Percentiles rank a stretch among this genome's conserved stretches.
These are phyloP conservation scores for Urocynchramus pylzowi DNA, from an alignment of 2,113 vertebrate species.

Conservation along the genomic window DNA sequence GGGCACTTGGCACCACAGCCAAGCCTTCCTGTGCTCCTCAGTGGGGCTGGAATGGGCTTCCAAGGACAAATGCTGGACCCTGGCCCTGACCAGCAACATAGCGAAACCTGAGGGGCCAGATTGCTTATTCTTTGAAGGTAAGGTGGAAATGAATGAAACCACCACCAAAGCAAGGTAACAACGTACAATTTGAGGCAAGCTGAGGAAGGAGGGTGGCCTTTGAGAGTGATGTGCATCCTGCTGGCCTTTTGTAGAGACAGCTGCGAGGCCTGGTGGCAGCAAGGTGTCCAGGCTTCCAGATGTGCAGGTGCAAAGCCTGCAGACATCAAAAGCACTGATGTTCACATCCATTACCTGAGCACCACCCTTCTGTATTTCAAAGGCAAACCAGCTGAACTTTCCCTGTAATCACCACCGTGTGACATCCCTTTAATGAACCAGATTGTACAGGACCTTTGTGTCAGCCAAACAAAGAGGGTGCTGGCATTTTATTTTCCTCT, in stretches of 20 bases:
- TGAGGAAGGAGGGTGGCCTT: conserved; percentile 13
- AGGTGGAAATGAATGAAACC: neutral
- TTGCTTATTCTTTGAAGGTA: conserved; percentile 38
- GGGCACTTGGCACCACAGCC: neutral
- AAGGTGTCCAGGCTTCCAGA: conserved; percentile 63
- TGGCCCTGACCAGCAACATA: neutral
- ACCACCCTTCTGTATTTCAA: conserved; percentile 68
- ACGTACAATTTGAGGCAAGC: neutral
- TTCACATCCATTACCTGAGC: conserved; percentile 49
- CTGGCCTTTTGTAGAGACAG: conserved; percentile 63
- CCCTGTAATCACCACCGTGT: conserved; percentile 72
- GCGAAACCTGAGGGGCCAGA: neutral
- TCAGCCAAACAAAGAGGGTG: neutral
- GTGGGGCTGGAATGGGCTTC: neutral
- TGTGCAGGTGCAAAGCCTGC: conserved; percentile 56
- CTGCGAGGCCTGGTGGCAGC: conserved; percentile 43
- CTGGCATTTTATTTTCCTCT: neutral
- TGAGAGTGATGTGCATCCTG: conserved; percentile 16
- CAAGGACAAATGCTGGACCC: neutral
- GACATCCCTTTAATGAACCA: conserved; percentile 52
- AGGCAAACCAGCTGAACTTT: conserved; percentile 52
- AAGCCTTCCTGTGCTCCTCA: neutral
- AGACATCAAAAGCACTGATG: conserved; percentile 69
- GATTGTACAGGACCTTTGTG: neutral
- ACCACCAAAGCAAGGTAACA: conserved; percentile 22